A percentile compares a stretch with the other conserved stretches of the same genome.
Conservation (phyloP, 2,888 invertebrate genomes). For the Serripes groenlandicus region DNA sequence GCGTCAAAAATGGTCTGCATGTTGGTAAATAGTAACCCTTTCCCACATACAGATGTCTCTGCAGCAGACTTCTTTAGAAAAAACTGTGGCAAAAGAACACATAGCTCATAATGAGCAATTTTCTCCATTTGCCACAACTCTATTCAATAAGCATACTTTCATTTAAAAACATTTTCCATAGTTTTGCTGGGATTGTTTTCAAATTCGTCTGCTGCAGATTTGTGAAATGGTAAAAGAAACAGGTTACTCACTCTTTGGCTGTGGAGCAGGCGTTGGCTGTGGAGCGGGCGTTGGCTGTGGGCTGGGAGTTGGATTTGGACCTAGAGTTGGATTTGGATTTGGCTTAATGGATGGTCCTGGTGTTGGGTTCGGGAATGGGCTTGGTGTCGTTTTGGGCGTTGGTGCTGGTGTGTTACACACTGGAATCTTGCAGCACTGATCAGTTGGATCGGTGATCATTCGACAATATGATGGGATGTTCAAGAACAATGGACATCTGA, state of each 20-base stretch:
- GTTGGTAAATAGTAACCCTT: too few species aligned
- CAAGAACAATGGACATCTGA: slow-evolving; percentile 74
- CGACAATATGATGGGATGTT: slow-evolving; percentile 75
- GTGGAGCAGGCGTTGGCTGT: slow-evolving; percentile 46
- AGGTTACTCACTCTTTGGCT: slow-evolving; percentile 29
- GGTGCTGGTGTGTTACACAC: slow-evolving; percentile 64
- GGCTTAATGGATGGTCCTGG: slow-evolving; percentile 38
- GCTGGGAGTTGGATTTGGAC: slow-evolving; percentile 37
- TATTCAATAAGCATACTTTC: too few species aligned
- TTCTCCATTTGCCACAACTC: too few species aligned
- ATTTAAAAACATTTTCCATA: too few species aligned
- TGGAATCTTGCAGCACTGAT: slow-evolving; percentile 77
- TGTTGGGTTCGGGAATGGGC: slow-evolving; percentile 38
- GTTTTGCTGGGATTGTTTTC: too few species aligned
- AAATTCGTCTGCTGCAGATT: too few species aligned
- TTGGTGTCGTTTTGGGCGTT: slow-evolving; percentile 36
- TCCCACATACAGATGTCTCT: too few species aligned
- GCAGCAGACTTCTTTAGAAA: too few species aligned
- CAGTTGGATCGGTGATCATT: slow-evolving; percentile 75
- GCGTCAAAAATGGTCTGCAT: too few species aligned
- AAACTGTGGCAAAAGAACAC: neutral
- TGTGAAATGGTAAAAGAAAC: too few species aligned
- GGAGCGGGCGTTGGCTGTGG: slow-evolving; percentile 57
- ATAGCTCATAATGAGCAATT: too few species aligned
- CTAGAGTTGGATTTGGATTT: slow-evolving; percentile 49